Evolutionary conservation across 2,113 vertebrate species (phyloP), one percentile per base, ranked within the genome.

Genomic region (Melanotaenia duboulayi): DNA sequence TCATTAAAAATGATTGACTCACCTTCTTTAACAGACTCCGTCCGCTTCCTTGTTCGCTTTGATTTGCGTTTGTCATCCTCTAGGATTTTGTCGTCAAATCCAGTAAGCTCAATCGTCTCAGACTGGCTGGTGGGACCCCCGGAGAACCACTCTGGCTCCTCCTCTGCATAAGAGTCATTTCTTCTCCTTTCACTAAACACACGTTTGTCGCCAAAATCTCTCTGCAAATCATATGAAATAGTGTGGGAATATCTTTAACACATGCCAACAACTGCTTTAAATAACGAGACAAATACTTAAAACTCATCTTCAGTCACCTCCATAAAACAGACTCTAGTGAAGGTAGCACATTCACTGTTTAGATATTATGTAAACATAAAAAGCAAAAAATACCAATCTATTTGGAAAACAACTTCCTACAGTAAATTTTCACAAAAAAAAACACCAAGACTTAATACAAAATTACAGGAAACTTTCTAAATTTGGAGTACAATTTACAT

Each of bases 121-220:
- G 97, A 99, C 86, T 99, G 98, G 89, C 98, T 99, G 11, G 97
- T 99, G 48, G 97, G 97, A 61, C 97, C 98, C 24, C 89, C 97
- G 62, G 98, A 98, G 85, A 99, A 99, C 98, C 98, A 99, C 74
- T 99, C 98, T 0, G 98, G 98, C 44, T 99, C 98, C 69, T 99
- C 98, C 75, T 99, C 98, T 12, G 96, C 96, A 76, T 97, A 99
- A 0, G 97, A 99, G 80, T 99, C 98, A 68, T 98, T 98, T 85
- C 97, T 96, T 89, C 96, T 96, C 25, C 98, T 92, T 76, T 99
- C 98, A 52, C 96, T 96, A 84, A 98, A 99, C 69, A 98, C 90
- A 71, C 97, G 95, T 79, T 99, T 99, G 81, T 99, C 97, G 63
- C 96, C 96, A 91, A 95, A 98, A 60, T 99, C 98, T 83, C 98